Percentiles rank a stretch among this genome's conserved stretches.
Evolutionary conservation across 92 coral and sea anemone species (phyloP).

Genomic region (Meandrina meandrites): DNA sequence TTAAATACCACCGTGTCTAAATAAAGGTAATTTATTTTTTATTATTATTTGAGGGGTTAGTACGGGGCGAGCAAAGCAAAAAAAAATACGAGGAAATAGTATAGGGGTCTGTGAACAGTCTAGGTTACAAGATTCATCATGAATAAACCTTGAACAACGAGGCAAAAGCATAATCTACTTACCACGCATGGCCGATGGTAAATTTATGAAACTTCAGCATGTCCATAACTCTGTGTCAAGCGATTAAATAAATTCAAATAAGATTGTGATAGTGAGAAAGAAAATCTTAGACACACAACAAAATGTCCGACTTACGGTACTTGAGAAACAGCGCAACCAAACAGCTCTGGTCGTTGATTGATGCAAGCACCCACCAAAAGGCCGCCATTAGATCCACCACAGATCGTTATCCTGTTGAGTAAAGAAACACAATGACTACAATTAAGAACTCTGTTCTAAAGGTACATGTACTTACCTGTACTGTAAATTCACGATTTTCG

Average conservation of each 20-base stretch:
- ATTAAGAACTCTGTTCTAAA: not conserved
- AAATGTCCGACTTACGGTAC: constrained; percentile 80
- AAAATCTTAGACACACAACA: not conserved
- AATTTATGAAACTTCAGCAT: constrained; percentile 98
- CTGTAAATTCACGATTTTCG: not conserved
- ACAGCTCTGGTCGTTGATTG: constrained; percentile 94
- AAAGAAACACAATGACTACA: not conserved
- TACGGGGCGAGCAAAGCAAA: too few species aligned
- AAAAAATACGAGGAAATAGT: too few species aligned
- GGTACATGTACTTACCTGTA: not conserved
- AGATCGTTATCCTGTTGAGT: constrained; percentile 74
- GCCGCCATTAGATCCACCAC: constrained; percentile 98
- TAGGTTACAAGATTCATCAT: not conserved
- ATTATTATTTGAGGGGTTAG: too few species aligned
- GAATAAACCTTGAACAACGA: not conserved
- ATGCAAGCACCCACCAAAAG: constrained; percentile 92
- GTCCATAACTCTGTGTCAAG: constrained; percentile 80
- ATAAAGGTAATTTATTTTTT: too few species aligned
- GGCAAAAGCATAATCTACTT: not conserved
- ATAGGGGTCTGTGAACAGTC: not conserved
- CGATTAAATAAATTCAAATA: not conserved
- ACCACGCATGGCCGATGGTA: constrained; percentile 99
- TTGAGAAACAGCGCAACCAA: constrained; percentile 92
- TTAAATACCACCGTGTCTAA: too few species aligned
- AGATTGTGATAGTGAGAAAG: not conserved